Percentiles rank a stretch among this genome's conserved stretches.
phyloP scores from a whole-genome alignment of 1,140 invertebrate genomes.

The Aphaenogaster floridana region DNA sequence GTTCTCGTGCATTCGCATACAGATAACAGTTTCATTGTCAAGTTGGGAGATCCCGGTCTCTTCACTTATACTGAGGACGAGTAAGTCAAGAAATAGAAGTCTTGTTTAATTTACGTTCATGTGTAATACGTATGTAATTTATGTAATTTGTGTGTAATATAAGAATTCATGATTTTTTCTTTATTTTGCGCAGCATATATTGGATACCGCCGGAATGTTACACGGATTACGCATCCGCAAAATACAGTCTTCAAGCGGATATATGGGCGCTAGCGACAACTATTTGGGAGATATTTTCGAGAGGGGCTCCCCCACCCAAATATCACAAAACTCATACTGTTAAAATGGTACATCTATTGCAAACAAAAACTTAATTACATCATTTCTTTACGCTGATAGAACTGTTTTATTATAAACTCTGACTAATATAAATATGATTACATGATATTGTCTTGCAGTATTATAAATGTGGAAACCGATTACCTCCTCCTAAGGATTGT shows the following conservation, averaged over 20 bases:
- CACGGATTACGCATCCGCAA: conserved; percentile 89
- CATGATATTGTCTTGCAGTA: conserved; percentile 83
- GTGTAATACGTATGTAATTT: too few species aligned
- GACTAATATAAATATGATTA: neutral
- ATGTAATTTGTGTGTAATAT: neutral
- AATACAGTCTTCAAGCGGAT: conserved; percentile 90
- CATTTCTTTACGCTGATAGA: conserved; percentile 18
- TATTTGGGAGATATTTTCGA: conserved; percentile 96
- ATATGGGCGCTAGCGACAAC: conserved; percentile 96
- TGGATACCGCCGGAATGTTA: conserved; percentile 95
- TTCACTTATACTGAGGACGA: conserved; percentile 88
- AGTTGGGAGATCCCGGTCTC: conserved; percentile 92
- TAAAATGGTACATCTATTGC: conserved; percentile 79
- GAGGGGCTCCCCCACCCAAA: conserved; percentile 87
- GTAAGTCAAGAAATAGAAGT: conserved; percentile 86
- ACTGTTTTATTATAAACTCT: neutral
- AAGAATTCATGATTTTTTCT: conserved; percentile 3
- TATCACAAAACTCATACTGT: conserved; percentile 78
- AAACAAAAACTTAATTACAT: conserved; percentile 26
- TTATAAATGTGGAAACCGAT: conserved; percentile 91
- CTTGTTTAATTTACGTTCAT: neutral
- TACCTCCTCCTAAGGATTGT: conserved; percentile 92
- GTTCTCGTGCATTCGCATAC: conserved; percentile 91
- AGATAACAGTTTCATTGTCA: conserved; percentile 91
- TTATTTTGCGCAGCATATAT: conserved; percentile 89